Evolutionary conservation across 2,888 invertebrate genomes (phyloP), one percentile per base, ranked within the genome.

Genomic region (Phlogophora meticulosa): DNA sequence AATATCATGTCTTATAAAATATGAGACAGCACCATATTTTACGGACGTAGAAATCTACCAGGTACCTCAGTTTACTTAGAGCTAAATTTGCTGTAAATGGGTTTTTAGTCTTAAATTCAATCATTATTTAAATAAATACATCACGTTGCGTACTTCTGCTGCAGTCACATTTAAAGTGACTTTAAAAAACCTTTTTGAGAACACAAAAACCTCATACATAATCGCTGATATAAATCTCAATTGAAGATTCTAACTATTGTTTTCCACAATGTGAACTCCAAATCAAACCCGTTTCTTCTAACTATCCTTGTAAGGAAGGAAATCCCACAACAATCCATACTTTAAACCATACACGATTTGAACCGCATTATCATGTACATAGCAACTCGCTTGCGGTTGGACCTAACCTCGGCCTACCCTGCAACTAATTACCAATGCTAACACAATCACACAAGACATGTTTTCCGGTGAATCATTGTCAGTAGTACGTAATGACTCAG

Each of bases 401-500:
- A 67, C 78, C 75, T 46, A 49, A 61, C 70, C 76, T 55, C 32
- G 34, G 57, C 48, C 28, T 49, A 58, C 55, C 61, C 63, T 64
- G 55, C 65, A 70, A 48, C 59, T 65, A 67, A 76, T 79, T 79
- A 70, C 20, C 34, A 76, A 57, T 60, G 64, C 57, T 78, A 78
- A 70, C 66, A 75, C 67, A 80, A 72, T 60, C 52, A 53, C 59
- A 78, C 65, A 80, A 71, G 79, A 72, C 70, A 76, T 40, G 76
- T 78, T 83, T 81, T 81, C 49, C 76, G 60, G 72, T 87, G 84
- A 88, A 78, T 82, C 88, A 84, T 69, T 53, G 28, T 5, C 64
- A 22, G 17, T 43, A 53, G 61, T 65, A 68, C 46, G 24, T 77
- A 78, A 79, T 87, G 88, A 89, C 68, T 90, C 88, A 90, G 56